Evolutionary conservation across 1,140 invertebrate genomes (phyloP).

Genomic region (Berghia stephanieae): DNA sequence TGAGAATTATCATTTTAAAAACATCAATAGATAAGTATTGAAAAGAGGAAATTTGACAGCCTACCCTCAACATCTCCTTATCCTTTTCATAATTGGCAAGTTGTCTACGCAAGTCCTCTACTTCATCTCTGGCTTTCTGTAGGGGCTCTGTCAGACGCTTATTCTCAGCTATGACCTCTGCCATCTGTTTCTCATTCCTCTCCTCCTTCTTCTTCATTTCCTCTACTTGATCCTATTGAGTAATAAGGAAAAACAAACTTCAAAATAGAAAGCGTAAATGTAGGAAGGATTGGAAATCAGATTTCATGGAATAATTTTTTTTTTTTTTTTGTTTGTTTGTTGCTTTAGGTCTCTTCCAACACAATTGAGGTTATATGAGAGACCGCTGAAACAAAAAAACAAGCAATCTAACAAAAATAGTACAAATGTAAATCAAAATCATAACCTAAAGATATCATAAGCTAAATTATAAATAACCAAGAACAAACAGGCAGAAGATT

Average conservation of each 20-base stretch:
- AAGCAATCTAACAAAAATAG: no score
- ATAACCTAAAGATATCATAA: no score
- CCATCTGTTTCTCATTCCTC: constrained; percentile 76
- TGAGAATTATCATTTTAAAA: no score
- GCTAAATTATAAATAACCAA: no score
- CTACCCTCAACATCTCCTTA: constrained; percentile 72
- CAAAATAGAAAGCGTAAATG: no score
- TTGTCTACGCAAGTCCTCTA: constrained; percentile 77
- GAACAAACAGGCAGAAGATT: no score
- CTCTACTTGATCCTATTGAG: constrained; percentile 81
- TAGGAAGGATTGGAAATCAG: neutral
- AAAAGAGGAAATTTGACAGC: no score
- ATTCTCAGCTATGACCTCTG: constrained; percentile 76
- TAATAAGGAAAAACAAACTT: no score
- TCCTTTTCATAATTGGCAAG: constrained; percentile 85
- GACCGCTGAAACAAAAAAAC: no score
- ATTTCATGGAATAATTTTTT: neutral
- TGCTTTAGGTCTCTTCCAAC: neutral
- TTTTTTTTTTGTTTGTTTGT: neutral
- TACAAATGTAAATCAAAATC: no score
- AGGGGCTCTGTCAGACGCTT: constrained; percentile 78
- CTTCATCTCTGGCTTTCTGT: constrained; percentile 75
- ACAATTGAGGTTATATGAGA: no score
- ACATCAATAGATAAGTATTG: no score
- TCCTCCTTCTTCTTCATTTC: constrained; percentile 83